phyloP scores from a whole-genome alignment of 2,113 vertebrate species.

The Notechis scutatus region DNA sequence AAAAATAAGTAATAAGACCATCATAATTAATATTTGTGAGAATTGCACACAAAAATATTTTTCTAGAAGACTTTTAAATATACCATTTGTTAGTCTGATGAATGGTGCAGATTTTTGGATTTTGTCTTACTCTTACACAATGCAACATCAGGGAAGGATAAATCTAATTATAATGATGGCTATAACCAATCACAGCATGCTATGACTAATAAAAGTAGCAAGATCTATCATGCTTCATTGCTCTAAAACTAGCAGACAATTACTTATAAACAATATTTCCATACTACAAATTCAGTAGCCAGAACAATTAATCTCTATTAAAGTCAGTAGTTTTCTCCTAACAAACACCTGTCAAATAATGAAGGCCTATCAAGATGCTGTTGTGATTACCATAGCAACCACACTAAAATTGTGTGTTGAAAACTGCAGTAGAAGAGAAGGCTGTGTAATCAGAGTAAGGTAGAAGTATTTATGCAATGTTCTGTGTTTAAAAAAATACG shows the following conservation, averaged over 20 bases:
- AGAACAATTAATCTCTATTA: not conserved
- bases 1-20: not conserved
- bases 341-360: not conserved
- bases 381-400: constrained; percentile 1
- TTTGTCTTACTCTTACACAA: not conserved
- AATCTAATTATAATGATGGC: not conserved
- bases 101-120: not conserved
- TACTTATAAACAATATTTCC: not conserved
- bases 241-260: not conserved
- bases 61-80: not conserved
- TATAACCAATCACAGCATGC: not conserved
- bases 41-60: not conserved
- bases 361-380: not conserved
- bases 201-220: not conserved
- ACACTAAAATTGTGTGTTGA: not conserved
- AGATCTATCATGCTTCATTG: not conserved
- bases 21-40: not conserved
- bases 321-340: not conserved
- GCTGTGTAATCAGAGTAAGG: not conserved
- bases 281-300: not conserved
- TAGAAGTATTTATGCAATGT: not conserved
- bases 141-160: not conserved
- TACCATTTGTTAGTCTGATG: not conserved
- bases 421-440: not conserved
- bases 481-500: not conserved